Conservation (phyloP, 37 sponge, comb jelly and placozoan species). For the Oopsacas minuta region DNA sequence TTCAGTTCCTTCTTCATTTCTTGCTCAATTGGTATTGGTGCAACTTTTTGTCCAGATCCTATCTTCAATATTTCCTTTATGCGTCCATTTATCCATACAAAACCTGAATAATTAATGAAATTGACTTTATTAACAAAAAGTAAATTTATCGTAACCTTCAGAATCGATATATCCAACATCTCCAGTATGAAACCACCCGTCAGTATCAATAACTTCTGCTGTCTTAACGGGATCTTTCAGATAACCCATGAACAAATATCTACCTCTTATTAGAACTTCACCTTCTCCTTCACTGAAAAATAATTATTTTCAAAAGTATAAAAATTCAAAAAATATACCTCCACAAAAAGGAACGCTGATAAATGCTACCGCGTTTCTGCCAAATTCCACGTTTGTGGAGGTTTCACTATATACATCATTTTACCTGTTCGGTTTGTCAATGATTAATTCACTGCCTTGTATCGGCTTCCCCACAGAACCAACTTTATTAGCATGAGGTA, state of each 20-base stretch:
- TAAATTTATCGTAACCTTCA: constrained; percentile 30
- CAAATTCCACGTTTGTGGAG: too few relatives aligned
- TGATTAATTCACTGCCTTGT: constrained; percentile 67
- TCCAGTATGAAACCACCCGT: constrained; percentile 96
- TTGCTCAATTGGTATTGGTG: constrained; percentile 86
- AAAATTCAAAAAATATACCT: too few relatives aligned
- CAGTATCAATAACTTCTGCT: constrained; percentile 66
- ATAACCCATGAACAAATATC: constrained; percentile 95
- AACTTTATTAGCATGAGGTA: constrained; percentile 42
- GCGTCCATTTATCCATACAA: constrained; percentile 74
- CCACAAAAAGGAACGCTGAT: too few relatives aligned
- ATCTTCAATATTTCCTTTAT: constrained; percentile 89
- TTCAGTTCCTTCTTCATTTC: constrained; percentile 40
- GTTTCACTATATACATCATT: too few relatives aligned
- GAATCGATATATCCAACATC: constrained; percentile 73
- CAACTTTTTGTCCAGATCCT: constrained; percentile 82
- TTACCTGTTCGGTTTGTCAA: constrained; percentile 59
- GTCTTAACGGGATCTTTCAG: constrained; percentile 77
- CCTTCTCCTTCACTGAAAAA: constrained; percentile 28
- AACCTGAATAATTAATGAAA: constrained; percentile 31
- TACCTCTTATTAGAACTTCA: constrained; percentile 70
- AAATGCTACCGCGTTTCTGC: too few relatives aligned
- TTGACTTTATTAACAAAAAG: neutral
- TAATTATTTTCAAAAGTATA: too few relatives aligned
- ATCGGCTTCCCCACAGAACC: constrained; percentile 58